Evolutionary conservation across 2,888 invertebrate species (phyloP), one percentile per base, ranked within the genome.

Genomic region (Cepaea hortensis): DNA sequence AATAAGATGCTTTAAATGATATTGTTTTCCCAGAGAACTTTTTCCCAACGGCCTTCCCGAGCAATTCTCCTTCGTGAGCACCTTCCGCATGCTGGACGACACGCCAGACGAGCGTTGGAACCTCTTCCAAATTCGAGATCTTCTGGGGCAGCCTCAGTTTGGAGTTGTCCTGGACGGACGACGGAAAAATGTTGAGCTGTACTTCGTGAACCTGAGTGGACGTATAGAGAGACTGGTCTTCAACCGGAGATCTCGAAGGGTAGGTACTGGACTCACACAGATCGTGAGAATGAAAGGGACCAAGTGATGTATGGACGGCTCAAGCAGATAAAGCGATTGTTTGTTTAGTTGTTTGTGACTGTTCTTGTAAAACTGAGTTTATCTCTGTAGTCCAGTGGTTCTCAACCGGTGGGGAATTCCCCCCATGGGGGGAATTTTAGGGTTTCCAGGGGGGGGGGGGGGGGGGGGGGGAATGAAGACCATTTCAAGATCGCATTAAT

Each of bases 11-110:
- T 15, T 68, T 68, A 35, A 35, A 35, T 35, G 35, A 35, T 68
- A 9, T 3, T 68, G 15, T 23, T 77, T 11, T n/a, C 55, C n/a
- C 89, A 96, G 96, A 90, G 95, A 96, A 85, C 96, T 97, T 77
- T 35, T 97, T 98, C 93, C 97, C 97, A 95, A 95, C 88, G 97
- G 97, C 0, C 94, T 98, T 46, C 97, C 98, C 0, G 96, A 96
- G 83, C 96, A 97, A 93, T 98, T 98, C 95, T 97, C 97, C 76
- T 96, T 98, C 88, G 96, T 97, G 85, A 96, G 96, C 87, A 97
- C 97, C 0, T 97, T 97, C 94, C 96, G 96, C 88, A 95, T 96
- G 80, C 94, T 96, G 91, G 95, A 96, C 94, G 88, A 88, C 72
- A 91, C 96, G 91, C 95, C 96, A 88, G 94, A 95, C 94, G 95